Conservation (phyloP, 2,113 vertebrate genomes). For the Aldabrachelys gigantea region DNA sequence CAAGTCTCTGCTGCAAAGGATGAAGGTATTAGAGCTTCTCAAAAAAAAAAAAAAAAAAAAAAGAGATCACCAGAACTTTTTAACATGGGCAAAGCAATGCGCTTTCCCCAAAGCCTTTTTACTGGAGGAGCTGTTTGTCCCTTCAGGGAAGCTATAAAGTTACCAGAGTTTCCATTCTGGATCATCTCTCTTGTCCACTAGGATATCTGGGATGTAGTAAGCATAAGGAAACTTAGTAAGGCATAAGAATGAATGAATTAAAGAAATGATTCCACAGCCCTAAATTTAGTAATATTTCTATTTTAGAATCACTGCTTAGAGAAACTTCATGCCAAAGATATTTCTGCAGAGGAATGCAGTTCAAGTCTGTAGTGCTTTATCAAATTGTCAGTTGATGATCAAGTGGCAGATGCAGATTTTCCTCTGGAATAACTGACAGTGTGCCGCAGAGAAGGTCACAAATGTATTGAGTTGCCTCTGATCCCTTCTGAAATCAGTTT, state of each 20-base stretch:
- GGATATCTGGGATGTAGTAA: neutral
- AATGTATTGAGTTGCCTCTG: neutral
- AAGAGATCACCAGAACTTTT: neutral
- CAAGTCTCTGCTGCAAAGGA: neutral
- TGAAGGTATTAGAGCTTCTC: too few relatives aligned
- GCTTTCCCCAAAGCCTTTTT: neutral
- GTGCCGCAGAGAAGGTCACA: neutral
- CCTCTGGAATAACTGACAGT: neutral
- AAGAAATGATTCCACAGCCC: neutral
- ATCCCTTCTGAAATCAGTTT: neutral
- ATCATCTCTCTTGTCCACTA: neutral
- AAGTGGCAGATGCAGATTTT: neutral
- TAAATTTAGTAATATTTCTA: neutral
- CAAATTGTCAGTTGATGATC: too few relatives aligned
- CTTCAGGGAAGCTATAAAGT: neutral
- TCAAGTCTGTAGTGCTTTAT: neutral
- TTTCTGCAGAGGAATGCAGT: neutral
- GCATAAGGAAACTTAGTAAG: neutral
- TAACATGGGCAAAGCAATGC: neutral
- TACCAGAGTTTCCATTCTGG: neutral
- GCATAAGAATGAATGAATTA: neutral
- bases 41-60: too few relatives aligned
- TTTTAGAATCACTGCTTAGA: neutral
- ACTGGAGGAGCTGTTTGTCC: neutral
- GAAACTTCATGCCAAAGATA: neutral